Base-by-base conservation (phyloP, 2,797 vertebrate species). In the Artibeus jamaicensis region DNA sequence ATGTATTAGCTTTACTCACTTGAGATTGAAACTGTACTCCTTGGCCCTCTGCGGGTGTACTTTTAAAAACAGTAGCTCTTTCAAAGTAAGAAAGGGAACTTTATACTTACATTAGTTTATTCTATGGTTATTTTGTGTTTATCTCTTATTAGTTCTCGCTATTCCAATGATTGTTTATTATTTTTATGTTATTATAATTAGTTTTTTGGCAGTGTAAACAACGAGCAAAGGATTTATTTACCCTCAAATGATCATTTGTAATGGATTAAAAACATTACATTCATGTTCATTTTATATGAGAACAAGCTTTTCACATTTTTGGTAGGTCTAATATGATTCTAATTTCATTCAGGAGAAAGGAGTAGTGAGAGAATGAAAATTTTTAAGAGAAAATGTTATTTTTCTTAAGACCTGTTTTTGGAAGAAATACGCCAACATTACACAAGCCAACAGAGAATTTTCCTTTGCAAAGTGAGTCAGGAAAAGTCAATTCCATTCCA, bases 311-410 rank as follows among this genome's bases (percentile, higher is more conserved):
- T 89, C 46, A 70, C 18, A 84, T 79, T 87, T 93, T 44, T 44
- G 93, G 2, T 46, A 81, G 0, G 10, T 76, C 71, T 93, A 50
- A 73, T 77, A 34, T 86, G 12, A 86, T 78, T 92, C 14, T 95
- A 11, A 73, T 76, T 89, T 86, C 74, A 76, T 37, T 91, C 34
- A n/a, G 22, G 74, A 44, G 7, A 87, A 2, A 0, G n/a, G 4
- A 18, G 81, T 16, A 73, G 3, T 59, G 24, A 65, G 62, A 83
- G 37, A 82, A 88, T 34, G 0, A 59, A 86, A 46, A 26, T 77
- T 92, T 78, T 92, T 62, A 26, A 92, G 73, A 65, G 26, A 55
- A 95, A 89, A 95, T 67, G 26, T 57, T 19, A 76, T 50, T 93
- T 19, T 76, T 95, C 21, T 9, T 78, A 94, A 93, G 11, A 76